Conservation (phyloP, 2,888 invertebrate genomes). For the Matsumyia berberina region DNA sequence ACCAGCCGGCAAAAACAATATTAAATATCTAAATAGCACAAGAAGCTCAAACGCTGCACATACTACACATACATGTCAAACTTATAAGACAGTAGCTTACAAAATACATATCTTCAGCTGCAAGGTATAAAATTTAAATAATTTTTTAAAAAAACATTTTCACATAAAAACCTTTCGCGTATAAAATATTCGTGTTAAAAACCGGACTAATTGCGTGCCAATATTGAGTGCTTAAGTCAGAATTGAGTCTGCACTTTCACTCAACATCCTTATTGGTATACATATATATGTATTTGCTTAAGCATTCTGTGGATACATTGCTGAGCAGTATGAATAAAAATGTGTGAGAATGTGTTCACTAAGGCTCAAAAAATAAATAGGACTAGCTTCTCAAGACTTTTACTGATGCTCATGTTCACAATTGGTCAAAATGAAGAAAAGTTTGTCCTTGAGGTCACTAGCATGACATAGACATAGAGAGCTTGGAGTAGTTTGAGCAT, state of each 20-base stretch:
- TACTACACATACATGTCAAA: neutral
- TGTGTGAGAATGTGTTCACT: too few relatives aligned
- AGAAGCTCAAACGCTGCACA: neutral
- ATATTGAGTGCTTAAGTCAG: conserved; percentile 27
- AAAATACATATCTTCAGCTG: too few relatives aligned
- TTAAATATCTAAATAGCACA: neutral
- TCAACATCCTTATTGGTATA: conserved; percentile 35
- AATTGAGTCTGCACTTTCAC: conserved; percentile 22
- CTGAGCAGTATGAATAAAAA: too few relatives aligned
- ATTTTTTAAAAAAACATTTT: neutral
- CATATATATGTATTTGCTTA: conserved; percentile 60
- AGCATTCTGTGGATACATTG: conserved; percentile 8
- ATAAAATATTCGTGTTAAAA: conserved; percentile 10
- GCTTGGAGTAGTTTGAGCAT: too few relatives aligned
- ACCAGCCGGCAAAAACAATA: too few relatives aligned
- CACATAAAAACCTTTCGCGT: conserved; percentile 3
- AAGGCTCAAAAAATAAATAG: too few relatives aligned
- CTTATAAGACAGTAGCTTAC: neutral
- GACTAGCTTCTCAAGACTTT: too few relatives aligned
- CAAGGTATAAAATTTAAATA: neutral
- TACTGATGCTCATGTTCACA: too few relatives aligned
- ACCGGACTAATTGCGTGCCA: conserved; percentile 22
- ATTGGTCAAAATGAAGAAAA: too few relatives aligned
- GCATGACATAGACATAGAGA: too few relatives aligned
- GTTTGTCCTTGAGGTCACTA: too few relatives aligned